These are phyloP conservation scores for Coenobita brevimanus DNA, from an alignment of 1,140 invertebrate species.

Conservation along the genomic window DNA sequence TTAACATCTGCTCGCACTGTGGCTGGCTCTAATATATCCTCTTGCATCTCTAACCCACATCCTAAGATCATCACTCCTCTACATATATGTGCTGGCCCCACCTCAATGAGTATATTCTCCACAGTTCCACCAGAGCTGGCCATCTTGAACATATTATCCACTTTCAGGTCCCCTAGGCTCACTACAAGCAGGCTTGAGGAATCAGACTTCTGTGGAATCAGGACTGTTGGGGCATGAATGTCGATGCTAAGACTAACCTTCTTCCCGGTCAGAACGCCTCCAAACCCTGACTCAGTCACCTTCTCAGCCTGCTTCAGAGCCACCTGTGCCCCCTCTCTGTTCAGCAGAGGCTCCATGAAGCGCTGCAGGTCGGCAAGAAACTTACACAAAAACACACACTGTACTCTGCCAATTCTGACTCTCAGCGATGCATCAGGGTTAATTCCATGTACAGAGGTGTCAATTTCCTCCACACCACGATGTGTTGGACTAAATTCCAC, in stretches of 20 bases:
- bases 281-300: constrained; percentile 72
- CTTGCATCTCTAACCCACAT: constrained; percentile 82
- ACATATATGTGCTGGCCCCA: constrained; percentile 81
- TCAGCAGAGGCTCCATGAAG: constrained; percentile 80
- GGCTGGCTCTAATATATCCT: constrained; percentile 85
- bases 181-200: constrained; percentile 86
- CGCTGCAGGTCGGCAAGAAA: constrained; percentile 82
- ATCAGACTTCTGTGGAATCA: constrained; percentile 86
- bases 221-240: constrained; percentile 83
- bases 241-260: constrained; percentile 83
- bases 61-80: constrained; percentile 83
- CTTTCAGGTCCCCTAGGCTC: constrained; percentile 83
- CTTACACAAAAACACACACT: constrained; percentile 82
- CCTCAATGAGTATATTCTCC: constrained; percentile 82
- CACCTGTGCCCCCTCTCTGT: constrained; percentile 56
- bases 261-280: constrained; percentile 78
- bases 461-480: constrained; percentile 73
- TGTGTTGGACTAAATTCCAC: constrained; percentile 79
- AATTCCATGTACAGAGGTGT: constrained; percentile 45
- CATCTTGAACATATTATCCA: constrained; percentile 87
- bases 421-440: constrained; percentile 82
- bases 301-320: constrained; percentile 67
- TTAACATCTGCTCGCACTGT: constrained; percentile 84
- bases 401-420: constrained; percentile 81
- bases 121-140: constrained; percentile 74